Conservation (phyloP, 2,113 vertebrate genomes). For the Phrynosoma blainvillii region DNA sequence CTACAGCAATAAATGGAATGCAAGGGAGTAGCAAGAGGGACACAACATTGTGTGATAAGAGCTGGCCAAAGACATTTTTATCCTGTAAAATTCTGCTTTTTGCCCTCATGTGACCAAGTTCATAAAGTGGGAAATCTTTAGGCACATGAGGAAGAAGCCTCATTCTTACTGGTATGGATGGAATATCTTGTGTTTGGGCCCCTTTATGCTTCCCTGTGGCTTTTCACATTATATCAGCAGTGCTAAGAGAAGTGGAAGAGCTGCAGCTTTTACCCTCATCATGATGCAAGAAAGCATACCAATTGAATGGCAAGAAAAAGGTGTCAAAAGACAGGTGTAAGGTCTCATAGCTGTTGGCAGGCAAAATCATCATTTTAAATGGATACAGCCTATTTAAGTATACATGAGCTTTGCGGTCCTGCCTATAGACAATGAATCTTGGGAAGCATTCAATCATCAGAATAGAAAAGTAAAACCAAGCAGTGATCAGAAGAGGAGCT, state of each 20-base stretch:
- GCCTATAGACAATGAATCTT: background rate
- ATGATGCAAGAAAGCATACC: background rate
- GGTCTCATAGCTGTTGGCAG: background rate
- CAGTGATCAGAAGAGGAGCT: background rate
- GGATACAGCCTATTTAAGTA: background rate
- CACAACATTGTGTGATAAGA: too few relatives aligned
- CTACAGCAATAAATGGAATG: too few relatives aligned
- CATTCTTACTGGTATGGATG: background rate
- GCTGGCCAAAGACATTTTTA: too few relatives aligned
- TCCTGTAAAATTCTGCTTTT: too few relatives aligned
- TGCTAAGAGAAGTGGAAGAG: background rate
- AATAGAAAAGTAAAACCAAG: background rate
- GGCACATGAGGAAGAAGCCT: background rate
- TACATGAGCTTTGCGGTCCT: too few relatives aligned
- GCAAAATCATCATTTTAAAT: background rate
- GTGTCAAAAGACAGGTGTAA: background rate
- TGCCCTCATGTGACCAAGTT: too few relatives aligned
- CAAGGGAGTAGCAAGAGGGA: too few relatives aligned
- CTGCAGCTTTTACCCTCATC: background rate
- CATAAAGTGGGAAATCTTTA: too few relatives aligned
- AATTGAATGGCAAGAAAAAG: background rate
- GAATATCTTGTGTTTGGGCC: background rate
- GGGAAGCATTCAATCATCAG: background rate
- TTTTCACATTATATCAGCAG: background rate
- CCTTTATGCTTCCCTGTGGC: background rate